phyloP scores from a whole-genome alignment of 2,888 invertebrate genomes.

The Drosophila macrospina region DNA sequence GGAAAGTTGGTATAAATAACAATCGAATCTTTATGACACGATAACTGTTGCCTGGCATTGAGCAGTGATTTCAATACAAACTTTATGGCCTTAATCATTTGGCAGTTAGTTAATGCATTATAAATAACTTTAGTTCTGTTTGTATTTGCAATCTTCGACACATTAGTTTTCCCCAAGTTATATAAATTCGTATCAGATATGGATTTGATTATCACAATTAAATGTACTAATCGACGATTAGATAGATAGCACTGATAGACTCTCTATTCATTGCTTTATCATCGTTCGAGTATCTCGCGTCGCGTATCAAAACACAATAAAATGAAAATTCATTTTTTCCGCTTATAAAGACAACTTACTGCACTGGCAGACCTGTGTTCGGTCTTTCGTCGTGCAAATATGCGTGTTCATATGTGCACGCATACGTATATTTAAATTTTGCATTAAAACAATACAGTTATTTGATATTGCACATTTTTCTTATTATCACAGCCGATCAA shows the following conservation, averaged over 20 bases:
- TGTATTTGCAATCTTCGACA: conserved; percentile 2
- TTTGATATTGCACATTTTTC: conserved; percentile 19
- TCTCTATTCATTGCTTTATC: background rate
- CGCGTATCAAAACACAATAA: conserved; percentile 1
- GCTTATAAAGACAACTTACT: conserved; percentile 6
- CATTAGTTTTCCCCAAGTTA: conserved; percentile 4
- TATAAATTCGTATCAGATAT: conserved; percentile 1
- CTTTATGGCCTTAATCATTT: conserved; percentile 22
- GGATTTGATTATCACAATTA: conserved; percentile 4
- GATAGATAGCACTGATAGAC: background rate
- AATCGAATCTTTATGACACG: conserved; percentile 27
- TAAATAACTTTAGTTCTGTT: conserved; percentile 10
- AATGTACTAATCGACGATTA: conserved; percentile 2
- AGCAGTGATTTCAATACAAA: conserved; percentile 33
- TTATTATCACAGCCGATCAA: conserved; percentile 6
- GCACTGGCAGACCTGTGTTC: background rate
- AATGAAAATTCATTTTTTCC: background rate
- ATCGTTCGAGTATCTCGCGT: conserved; percentile 2
- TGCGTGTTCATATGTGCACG: background rate
- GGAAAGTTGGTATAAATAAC: conserved; percentile 16
- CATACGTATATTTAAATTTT: conserved; percentile 3
- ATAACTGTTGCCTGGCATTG: conserved; percentile 19
- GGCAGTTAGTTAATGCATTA: conserved; percentile 7
- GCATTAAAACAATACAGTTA: background rate
- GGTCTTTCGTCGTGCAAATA: background rate